These are phyloP conservation scores for Oreotrochilus melanogaster DNA, from an alignment of 2,113 vertebrate genomes.

Conservation along the genomic window DNA sequence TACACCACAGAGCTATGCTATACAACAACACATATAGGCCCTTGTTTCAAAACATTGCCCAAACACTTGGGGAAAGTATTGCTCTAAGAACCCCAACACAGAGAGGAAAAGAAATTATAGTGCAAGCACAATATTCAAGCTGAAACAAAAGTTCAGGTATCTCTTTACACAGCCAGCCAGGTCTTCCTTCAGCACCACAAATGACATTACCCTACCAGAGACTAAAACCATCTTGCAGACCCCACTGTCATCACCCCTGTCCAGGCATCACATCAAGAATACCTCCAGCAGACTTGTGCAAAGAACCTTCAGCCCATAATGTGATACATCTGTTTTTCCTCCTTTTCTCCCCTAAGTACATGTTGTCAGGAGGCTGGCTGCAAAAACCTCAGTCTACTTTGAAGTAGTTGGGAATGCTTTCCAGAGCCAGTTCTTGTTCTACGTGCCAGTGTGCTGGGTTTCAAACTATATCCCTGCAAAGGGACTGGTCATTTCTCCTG, in stretches of 20 bases:
- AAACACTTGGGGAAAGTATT: neutral
- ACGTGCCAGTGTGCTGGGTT: neutral
- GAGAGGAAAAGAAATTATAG: neutral
- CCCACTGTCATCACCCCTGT: neutral
- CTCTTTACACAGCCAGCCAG: neutral
- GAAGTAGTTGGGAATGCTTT: neutral
- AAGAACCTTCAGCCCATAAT: neutral
- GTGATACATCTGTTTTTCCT: neutral
- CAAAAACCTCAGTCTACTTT: neutral
- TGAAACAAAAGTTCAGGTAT: neutral
- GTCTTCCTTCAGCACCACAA: neutral
- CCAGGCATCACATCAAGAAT: neutral
- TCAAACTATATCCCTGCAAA: neutral
- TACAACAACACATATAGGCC: neutral
- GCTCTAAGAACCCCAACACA: neutral
- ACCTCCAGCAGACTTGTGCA: neutral
- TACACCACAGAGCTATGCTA: neutral
- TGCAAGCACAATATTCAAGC: neutral
- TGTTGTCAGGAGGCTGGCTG: neutral
- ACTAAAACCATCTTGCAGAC: neutral
- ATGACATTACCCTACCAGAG: neutral
- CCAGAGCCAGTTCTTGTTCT: neutral
- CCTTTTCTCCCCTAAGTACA: neutral
- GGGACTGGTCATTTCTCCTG: neutral
- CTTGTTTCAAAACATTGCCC: neutral